A percentile compares a stretch with the other conserved stretches of the same genome.
Conservation (phyloP, 2,888 invertebrate genomes). For the Limenitis camilla region DNA sequence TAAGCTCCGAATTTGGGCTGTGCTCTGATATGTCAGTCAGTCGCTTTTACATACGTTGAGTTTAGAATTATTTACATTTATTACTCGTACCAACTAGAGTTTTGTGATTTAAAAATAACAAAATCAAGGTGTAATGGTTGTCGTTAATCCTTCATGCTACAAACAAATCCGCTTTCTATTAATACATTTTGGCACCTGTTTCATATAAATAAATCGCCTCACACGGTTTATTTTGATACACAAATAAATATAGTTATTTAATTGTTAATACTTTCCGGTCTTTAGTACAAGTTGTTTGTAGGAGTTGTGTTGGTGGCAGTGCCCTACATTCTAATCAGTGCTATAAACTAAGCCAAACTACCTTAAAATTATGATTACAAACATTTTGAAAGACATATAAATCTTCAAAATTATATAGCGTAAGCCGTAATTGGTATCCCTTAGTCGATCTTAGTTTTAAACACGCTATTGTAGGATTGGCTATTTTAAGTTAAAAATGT, state of each 20-base stretch:
- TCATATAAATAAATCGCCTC: slow-evolving; percentile 7
- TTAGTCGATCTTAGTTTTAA: background rate
- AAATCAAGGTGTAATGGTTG: background rate
- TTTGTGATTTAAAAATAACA: background rate
- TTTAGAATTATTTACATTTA: background rate
- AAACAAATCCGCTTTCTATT: slow-evolving; percentile 5
- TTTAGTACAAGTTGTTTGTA: slow-evolving; percentile 15
- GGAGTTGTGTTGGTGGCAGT: slow-evolving; percentile 27
- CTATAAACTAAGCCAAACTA: slow-evolving; percentile 21
- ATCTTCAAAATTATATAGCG: slow-evolving; percentile 19
- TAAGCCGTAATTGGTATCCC: background rate
- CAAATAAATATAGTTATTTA: slow-evolving; percentile 14
- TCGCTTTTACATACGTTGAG: too few relatives aligned
- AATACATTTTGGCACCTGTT: slow-evolving; percentile 18
- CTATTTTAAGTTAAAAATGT: too few relatives aligned
- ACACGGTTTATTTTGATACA: slow-evolving; percentile 11
- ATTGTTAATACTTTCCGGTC: slow-evolving; percentile 18
- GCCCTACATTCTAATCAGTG: slow-evolving; percentile 25
- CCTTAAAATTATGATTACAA: slow-evolving; percentile 23
- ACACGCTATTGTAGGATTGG: too few relatives aligned
- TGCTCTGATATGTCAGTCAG: too few relatives aligned
- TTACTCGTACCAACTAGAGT: background rate
- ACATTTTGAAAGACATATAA: slow-evolving; percentile 25
- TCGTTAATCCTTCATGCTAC: background rate
- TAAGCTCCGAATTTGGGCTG: too few relatives aligned